Percentiles rank a stretch among this genome's conserved stretches.
These are phyloP conservation scores for Thymelicus sylvestris DNA, from an alignment of 2,888 invertebrate genomes.

Conservation along the genomic window DNA sequence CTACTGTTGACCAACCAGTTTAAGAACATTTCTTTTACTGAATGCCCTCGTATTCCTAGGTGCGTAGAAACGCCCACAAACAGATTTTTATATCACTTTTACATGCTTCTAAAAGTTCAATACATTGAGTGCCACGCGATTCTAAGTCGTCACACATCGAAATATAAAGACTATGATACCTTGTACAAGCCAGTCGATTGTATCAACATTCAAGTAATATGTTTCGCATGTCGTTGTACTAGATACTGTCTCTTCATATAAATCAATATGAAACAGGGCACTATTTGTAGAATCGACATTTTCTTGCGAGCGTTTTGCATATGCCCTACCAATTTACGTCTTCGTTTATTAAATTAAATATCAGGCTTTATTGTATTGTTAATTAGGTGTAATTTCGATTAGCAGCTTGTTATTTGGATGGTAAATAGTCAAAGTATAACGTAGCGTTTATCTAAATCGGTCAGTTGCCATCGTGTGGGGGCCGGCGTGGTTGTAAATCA, in stretches of 20 bases:
- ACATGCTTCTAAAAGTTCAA: not conserved
- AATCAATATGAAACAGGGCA: constrained; percentile 60
- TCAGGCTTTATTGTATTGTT: constrained; percentile 32
- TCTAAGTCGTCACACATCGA: constrained; percentile 15
- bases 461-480: constrained; percentile 71
- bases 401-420: not conserved
- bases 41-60: not conserved
- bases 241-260: constrained; percentile 61
- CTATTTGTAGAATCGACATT: constrained; percentile 66
- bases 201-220: constrained; percentile 41
- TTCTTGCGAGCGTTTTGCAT: constrained; percentile 67
- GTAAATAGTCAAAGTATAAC: constrained; percentile 45
- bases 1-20: too few relatives aligned
- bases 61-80: not conserved
- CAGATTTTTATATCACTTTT: not conserved
- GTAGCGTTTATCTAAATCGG: constrained; percentile 71
- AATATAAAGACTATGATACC: constrained; percentile 29
- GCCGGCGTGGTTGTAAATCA: constrained; percentile 64
- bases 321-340: constrained; percentile 47
- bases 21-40: not conserved
- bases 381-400: constrained; percentile 34
- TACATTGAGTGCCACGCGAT: not conserved
- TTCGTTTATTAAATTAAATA: constrained; percentile 3
- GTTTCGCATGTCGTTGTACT: constrained; percentile 57
- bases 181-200: constrained; percentile 29